Evolutionary conservation across 2,113 vertebrate species (phyloP).

Genomic region (Plecotus auritus): DNA sequence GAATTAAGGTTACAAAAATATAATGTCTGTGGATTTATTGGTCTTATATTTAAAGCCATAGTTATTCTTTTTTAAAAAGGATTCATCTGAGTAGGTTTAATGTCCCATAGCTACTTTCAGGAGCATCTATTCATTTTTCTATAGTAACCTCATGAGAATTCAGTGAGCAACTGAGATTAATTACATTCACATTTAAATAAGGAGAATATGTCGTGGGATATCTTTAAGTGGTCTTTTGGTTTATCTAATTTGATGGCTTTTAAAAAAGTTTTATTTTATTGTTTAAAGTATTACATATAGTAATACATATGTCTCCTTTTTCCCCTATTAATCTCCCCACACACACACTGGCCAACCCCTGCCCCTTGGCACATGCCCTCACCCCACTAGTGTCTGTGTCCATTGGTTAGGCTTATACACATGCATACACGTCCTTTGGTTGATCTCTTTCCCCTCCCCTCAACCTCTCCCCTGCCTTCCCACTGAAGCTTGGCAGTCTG

Average conservation of each 20-base stretch:
- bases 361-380: no score
- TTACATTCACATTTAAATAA: not conserved
- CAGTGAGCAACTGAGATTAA: not conserved
- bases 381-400: no score
- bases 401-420: no score
- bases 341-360: no score
- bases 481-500: no score
- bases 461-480: no score
- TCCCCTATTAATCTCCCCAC: no score
- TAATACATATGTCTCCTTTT: no score
- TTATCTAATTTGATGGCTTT: not conserved
- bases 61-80: conserved; percentile 27
- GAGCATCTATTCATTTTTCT: conserved; percentile 13
- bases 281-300: no score
- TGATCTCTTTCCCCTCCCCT: no score
- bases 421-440: no score
- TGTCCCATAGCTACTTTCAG: not conserved
- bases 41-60: not conserved
- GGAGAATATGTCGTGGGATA: not conserved
- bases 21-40: not conserved
- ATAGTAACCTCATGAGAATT: not conserved
- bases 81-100: not conserved
- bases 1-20: conserved; percentile 26
- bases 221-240: not conserved
- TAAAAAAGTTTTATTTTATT: no score